Base-by-base conservation (phyloP, 1,140 invertebrate species). In the Lerema accius region DNA sequence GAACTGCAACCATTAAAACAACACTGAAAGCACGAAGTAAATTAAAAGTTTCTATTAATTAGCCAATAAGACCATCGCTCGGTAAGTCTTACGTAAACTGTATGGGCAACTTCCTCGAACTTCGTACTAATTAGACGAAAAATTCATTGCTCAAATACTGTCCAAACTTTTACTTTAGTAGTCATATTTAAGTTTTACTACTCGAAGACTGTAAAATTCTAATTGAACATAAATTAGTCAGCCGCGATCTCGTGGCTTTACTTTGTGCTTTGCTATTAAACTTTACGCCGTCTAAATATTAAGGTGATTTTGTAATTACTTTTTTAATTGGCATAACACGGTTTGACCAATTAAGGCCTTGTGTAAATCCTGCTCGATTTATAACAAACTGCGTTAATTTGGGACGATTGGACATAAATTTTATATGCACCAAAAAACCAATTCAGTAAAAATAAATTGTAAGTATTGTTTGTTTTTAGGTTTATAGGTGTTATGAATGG, bases 171-270 rank as follows among this genome's bases (percentile, higher is more conserved):
- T 58, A 55, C 60, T 71, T 71, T 59, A 69, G 62, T 69, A 66
- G 70, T 70, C 77, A 75, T 80, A 81, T 71, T 42, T 48, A 50
- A 84, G 61, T 77, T 78, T 78, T 69, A 83, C 72, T 67, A 73
- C 72, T 76, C 69, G 67, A 67, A 65, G 63, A 73, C 64, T 69
- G 71, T 80, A 78, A 84, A 81, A 76, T 72, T 76, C 69, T 73
- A 77, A 84, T 78, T 71, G 76, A 69, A 76, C 75, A 78, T 80
- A 81, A 84, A 80, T 81, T 81, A 81, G 65, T 73, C 53, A 65
- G 58, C 62, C 60, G 72, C 74, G 67, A 73, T 72, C 67, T 76
- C 63, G 43, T 58, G 61, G 59, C 70, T 69, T 65, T 70, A 80
- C 78, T 69, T 74, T 71, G 73, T 76, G 63, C 26, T 35, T 35